Conservation (phyloP, 37 sponge, comb jelly and placozoan species). For the Crambe crambe region DNA sequence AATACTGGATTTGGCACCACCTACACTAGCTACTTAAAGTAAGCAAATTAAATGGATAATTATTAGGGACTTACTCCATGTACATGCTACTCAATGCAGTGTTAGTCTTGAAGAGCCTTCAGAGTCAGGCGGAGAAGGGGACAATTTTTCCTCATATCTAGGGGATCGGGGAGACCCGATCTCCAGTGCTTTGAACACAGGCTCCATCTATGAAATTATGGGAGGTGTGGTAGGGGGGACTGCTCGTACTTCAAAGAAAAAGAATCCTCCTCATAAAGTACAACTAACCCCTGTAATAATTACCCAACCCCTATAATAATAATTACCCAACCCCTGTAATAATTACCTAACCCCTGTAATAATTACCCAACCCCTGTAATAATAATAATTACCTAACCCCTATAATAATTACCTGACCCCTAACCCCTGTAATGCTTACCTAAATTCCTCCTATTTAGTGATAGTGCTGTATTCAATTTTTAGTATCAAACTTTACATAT, state of each 20-base stretch:
- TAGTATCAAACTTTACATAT: too few species aligned
- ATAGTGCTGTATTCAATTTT: too few species aligned
- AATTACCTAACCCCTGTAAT: not conserved
- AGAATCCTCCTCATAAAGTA: not conserved
- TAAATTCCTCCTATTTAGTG: too few species aligned
- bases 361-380: not conserved
- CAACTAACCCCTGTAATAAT: not conserved
- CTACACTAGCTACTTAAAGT: conserved; percentile 25
- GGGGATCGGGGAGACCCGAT: not conserved
- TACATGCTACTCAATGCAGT: too few species aligned
- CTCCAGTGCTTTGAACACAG: not conserved
- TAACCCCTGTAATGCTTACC: not conserved
- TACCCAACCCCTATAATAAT: not conserved
- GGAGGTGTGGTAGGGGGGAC: not conserved
- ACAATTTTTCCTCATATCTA: not conserved
- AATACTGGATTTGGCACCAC: conserved; percentile 43
- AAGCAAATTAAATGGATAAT: too few species aligned
- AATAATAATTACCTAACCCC: too few species aligned
- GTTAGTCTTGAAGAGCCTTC: not conserved
- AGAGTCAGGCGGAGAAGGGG: not conserved
- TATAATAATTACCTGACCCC: too few species aligned
- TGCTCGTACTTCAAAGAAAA: not conserved
- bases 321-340: too few species aligned
- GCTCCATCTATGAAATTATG: not conserved
- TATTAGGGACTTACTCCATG: too few species aligned